Evolutionary conservation across 2,797 vertebrate species (phyloP).

Genomic region (Crypturellus tataupa): DNA sequence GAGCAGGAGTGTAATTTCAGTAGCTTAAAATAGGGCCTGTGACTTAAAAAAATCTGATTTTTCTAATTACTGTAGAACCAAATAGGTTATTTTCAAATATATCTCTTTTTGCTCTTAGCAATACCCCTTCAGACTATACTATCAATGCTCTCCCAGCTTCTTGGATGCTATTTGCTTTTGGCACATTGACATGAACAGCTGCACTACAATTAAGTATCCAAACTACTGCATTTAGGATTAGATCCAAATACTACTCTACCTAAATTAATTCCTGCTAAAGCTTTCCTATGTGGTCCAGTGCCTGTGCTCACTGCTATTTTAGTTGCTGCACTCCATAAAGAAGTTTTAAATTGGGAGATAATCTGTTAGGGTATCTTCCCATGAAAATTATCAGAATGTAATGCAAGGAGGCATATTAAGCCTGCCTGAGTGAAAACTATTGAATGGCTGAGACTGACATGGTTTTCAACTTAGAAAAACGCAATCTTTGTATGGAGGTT

Average conservation of each 20-base stretch:
- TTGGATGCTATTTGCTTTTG: neutral
- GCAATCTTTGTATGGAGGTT: neutral
- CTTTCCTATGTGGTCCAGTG: neutral
- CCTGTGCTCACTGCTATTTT: neutral
- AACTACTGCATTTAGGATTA: neutral
- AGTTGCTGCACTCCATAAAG: neutral
- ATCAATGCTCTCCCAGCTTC: neutral
- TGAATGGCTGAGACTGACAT: neutral
- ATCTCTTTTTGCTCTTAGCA: neutral
- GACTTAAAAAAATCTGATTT: neutral
- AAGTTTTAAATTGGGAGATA: neutral
- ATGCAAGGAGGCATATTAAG: neutral
- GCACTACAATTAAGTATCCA: neutral
- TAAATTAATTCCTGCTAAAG: conserved; percentile 26
- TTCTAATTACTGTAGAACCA: neutral
- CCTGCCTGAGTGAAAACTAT: neutral
- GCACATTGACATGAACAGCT: neutral
- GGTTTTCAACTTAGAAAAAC: neutral
- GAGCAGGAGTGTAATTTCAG: neutral
- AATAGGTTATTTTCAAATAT: neutral
- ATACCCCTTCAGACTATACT: neutral
- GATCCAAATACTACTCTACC: neutral
- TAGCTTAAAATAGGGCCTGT: neutral
- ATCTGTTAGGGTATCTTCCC: neutral
- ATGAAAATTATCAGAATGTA: neutral